Base-by-base conservation (phyloP, 2,888 invertebrate species). In the Drosophila subsilvestris region DNA sequence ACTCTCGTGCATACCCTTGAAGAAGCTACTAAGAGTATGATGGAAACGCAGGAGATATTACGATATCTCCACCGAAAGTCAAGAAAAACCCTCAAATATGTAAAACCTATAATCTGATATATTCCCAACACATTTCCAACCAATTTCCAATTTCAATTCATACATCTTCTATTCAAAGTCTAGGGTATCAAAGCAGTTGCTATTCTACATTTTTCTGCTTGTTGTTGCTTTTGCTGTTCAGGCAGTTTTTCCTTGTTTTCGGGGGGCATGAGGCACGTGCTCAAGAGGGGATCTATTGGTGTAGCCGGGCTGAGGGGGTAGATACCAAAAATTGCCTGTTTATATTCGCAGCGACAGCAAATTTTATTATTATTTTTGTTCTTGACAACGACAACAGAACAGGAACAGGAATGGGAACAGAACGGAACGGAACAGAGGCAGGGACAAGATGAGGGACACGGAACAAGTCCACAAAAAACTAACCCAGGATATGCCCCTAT, bases 261-360 rank as follows among this genome's bases (percentile, higher is more conserved):
- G 49, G 25, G 22, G 20, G 53, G 7, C 37, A 20, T 42, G 32
- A 22, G 17, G 32, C 32, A 14, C 20, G 56, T 22, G 45, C 25
- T 61, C 80, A 70, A 65, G 80, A 57, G 74, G 74, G 74, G 78
- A 74, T 70, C 74, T 74, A 18, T 76, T 70, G 69, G 56, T 67
- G 58, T 62, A 12, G 48, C 47, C 14, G 54, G 71, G 65, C 62
- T 10, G 37, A 29, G 50, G 22, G 42, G 50, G 68, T n/a, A 66
- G 63, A 47, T 60, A 67, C 77, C 86, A 85, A 80, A 86, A 85
- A 85, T 88, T 86, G 87, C 88, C 88, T 85, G 84, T 88, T 85
- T 88, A 85, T 85, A 88, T 85, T 85, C 86, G 84, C 84, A 85
- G 86, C 84, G 84, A 88, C 88, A 88, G 84, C 84, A 88, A 86